phyloP scores from a whole-genome alignment of 2,113 vertebrate genomes.

The Pao palembangensis region DNA sequence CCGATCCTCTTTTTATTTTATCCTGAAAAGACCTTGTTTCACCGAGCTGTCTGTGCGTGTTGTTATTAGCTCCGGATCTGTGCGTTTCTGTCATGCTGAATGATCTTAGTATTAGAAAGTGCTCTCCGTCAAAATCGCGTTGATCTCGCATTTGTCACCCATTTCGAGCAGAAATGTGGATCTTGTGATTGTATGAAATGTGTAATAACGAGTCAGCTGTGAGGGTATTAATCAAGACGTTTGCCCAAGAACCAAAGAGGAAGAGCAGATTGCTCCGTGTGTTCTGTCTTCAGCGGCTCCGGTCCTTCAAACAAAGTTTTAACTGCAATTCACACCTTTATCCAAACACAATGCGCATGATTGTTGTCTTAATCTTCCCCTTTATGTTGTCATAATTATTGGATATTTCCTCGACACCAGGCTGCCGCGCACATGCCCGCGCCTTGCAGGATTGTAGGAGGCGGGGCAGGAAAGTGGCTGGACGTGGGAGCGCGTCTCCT shows the following conservation, averaged over 20 bases:
- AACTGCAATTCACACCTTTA: not conserved
- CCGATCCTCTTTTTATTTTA: too few relatives aligned
- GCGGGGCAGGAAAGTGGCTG: conserved; percentile 41
- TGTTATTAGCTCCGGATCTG: too few relatives aligned
- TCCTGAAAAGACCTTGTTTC: too few relatives aligned
- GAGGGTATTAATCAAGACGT: not conserved
- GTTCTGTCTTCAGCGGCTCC: not conserved
- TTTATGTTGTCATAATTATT: not conserved
- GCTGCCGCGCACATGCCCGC: too few relatives aligned
- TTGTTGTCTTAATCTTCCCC: conserved; percentile 1
- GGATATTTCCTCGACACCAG: not conserved
- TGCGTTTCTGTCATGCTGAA: not conserved
- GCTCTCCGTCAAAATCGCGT: not conserved
- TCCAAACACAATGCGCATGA: not conserved
- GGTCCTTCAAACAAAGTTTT: not conserved
- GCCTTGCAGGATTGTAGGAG: conserved; percentile 18
- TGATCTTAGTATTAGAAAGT: not conserved
- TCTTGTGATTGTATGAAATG: conserved; percentile 13
- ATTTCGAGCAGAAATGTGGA: conserved; percentile 18
- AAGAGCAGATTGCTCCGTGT: too few relatives aligned
- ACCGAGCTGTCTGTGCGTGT: too few relatives aligned
- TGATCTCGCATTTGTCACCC: conserved; percentile 4
- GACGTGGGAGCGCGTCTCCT: conserved; percentile 42
- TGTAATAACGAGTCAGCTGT: conserved; percentile 34
- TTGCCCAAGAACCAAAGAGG: too few relatives aligned